These are phyloP conservation scores for Lumbricus terrestris DNA, from an alignment of 2,888 invertebrate species.

Conservation along the genomic window DNA sequence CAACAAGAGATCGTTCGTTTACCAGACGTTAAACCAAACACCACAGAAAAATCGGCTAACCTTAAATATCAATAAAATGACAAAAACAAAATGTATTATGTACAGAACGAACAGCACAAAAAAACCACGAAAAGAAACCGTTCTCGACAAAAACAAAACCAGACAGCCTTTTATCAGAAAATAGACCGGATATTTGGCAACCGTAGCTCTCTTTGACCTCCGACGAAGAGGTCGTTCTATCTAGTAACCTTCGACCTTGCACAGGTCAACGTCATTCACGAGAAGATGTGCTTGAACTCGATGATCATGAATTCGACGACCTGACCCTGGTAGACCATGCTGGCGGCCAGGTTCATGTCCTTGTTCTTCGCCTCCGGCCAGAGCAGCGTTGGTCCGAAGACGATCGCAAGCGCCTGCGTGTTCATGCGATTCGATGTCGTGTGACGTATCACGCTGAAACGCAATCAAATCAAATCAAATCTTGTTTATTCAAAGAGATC, in stretches of 20 bases:
- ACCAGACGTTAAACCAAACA: not conserved
- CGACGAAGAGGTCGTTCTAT: not conserved
- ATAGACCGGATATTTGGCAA: not conserved
- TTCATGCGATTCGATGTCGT: slow-evolving; percentile 82
- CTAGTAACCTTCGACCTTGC: not conserved
- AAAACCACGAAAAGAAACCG: not conserved
- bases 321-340: slow-evolving; percentile 77
- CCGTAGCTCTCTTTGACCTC: not conserved
- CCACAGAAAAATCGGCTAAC: not conserved
- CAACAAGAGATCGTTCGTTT: not conserved
- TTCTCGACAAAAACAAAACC: not conserved
- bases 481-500: too few relatives aligned
- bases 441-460: slow-evolving; percentile 70
- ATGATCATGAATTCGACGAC: slow-evolving; percentile 71
- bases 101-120: not conserved
- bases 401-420: slow-evolving; percentile 80
- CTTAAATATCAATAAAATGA: not conserved
- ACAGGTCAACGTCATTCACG: slow-evolving; percentile 3
- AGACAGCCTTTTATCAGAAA: not conserved
- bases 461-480: too few relatives aligned
- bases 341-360: slow-evolving; percentile 63
- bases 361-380: slow-evolving; percentile 66
- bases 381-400: slow-evolving; percentile 83
- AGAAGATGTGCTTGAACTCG: slow-evolving; percentile 31
- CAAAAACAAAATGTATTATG: not conserved